Conservation (phyloP, 2,888 invertebrate species). For the Trachelus stipa region DNA sequence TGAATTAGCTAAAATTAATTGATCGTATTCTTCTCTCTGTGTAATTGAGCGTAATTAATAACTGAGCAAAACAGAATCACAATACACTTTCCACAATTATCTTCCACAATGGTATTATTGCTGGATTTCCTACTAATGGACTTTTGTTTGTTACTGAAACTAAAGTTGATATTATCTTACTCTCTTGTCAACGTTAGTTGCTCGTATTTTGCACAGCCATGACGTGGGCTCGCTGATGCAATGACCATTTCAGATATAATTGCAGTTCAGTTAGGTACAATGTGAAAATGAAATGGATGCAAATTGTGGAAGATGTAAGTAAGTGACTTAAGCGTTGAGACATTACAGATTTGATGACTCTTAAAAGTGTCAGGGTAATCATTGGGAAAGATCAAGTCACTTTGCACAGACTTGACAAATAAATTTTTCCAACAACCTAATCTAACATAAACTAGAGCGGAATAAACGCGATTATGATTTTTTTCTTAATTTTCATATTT, state of each 20-base stretch:
- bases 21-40: not conserved
- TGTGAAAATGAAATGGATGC: not conserved
- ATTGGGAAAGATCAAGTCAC: not conserved
- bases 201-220: too few relatives aligned
- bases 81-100: conserved; percentile 30
- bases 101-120: not conserved
- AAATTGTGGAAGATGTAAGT: not conserved
- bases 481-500: not conserved
- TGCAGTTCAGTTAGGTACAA: not conserved
- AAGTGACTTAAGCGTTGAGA: not conserved
- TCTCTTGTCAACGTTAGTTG: not conserved
- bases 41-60: conserved; percentile 47
- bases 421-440: not conserved
- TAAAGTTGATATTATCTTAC: not conserved
- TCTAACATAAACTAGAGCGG: not conserved
- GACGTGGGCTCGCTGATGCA: not conserved
- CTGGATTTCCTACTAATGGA: not conserved
- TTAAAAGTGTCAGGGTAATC: not conserved
- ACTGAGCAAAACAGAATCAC: conserved; percentile 53
- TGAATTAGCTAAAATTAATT: not conserved
- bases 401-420: not conserved
- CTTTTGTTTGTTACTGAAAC: not conserved
- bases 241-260: not conserved
- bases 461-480: not conserved
- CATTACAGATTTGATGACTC: not conserved